A percentile compares a stretch with the other conserved stretches of the same genome.
phyloP scores from a whole-genome alignment of 2,113 vertebrate species.

The Globicephala melas region DNA sequence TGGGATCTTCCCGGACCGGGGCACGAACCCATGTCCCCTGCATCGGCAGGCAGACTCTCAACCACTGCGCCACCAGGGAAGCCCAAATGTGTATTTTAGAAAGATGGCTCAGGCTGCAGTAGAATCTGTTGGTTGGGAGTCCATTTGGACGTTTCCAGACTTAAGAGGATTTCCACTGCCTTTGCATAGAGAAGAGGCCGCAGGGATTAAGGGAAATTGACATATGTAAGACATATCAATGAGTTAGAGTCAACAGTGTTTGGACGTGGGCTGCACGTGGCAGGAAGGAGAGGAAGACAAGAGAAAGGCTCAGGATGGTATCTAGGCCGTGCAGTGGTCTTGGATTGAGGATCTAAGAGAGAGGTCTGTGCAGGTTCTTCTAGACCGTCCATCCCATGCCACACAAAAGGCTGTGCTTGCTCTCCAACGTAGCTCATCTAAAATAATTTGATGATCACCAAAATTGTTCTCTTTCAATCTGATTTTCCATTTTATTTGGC shows the following conservation, averaged over 20 bases:
- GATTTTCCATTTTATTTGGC: not conserved
- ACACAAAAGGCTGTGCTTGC: not conserved
- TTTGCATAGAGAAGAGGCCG: not conserved
- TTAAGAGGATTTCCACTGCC: not conserved
- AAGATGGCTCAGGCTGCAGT: not conserved
- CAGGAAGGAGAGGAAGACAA: not conserved
- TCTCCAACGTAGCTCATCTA: not conserved
- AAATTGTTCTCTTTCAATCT: not conserved
- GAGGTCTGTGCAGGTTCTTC: not conserved
- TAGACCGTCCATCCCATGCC: not conserved
- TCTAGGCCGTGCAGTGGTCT: rapidly evolving
- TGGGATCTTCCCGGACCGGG: too few relatives aligned
- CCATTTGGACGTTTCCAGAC: not conserved
- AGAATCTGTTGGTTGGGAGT: not conserved
- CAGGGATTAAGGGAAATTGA: not conserved
- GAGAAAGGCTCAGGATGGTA: not conserved
- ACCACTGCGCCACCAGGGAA: too few relatives aligned
- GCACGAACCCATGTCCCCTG: too few relatives aligned
- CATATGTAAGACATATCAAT: rapidly evolving
- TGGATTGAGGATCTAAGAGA: not conserved
- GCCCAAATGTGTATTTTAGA: not conserved
- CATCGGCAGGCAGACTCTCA: too few relatives aligned
- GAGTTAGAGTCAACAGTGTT: too few relatives aligned
- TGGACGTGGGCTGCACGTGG: not conserved
- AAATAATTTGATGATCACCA: not conserved